Conservation (phyloP, 2,113 vertebrate genomes). For the Cacatua alba region DNA sequence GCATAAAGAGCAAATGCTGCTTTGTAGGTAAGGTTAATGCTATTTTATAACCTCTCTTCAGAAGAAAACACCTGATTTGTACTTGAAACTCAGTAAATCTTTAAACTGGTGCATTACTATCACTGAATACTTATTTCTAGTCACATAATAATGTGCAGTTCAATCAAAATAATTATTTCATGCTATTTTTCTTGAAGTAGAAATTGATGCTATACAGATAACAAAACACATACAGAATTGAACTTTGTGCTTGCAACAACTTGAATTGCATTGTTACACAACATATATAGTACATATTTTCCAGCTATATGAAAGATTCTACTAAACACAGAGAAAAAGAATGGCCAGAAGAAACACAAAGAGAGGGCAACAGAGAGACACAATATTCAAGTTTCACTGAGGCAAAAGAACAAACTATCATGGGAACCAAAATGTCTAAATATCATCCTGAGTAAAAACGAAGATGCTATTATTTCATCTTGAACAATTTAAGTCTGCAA, state of each 20-base stretch:
- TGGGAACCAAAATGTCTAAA: neutral
- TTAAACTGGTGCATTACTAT: neutral
- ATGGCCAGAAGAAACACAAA: neutral
- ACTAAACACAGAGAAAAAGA: neutral
- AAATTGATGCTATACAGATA: neutral
- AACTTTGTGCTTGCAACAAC: neutral
- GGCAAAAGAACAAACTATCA: neutral
- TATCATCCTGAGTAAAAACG: neutral
- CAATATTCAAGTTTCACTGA: neutral
- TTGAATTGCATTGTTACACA: neutral
- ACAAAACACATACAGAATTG: neutral
- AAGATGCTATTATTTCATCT: neutral
- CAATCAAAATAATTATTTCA: neutral
- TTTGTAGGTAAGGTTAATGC: neutral
- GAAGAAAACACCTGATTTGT: neutral
- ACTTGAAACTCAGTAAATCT: neutral
- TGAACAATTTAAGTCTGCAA: neutral
- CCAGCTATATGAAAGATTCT: neutral
- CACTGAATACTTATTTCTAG: neutral
- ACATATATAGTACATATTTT: neutral
- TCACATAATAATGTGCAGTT: neutral
- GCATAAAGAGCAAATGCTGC: neutral
- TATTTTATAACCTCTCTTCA: neutral
- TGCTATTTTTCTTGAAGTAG: neutral
- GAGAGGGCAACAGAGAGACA: neutral